A percentile compares a stretch with the other conserved stretches of the same genome.
Evolutionary conservation across 2,888 invertebrate genomes (phyloP).

Genomic region (Pantelozetes paolii): DNA sequence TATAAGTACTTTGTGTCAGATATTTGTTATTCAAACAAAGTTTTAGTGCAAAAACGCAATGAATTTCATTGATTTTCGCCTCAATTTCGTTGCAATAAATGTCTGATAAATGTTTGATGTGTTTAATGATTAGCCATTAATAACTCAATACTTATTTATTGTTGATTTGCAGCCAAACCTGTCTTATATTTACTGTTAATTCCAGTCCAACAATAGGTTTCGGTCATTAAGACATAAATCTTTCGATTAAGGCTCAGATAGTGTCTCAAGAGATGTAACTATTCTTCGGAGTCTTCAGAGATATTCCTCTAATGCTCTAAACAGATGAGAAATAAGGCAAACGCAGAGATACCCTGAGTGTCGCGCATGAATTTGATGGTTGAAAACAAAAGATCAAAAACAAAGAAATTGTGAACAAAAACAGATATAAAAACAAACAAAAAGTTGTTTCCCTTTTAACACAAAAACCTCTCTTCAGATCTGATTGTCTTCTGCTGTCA

Average conservation of each 20-base stretch:
- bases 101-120: too few species aligned
- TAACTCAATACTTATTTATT: too few species aligned
- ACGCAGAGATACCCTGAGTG: background rate
- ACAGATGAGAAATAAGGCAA: too few species aligned
- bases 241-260: background rate
- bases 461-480: background rate
- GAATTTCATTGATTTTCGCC: too few species aligned
- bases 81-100: too few species aligned
- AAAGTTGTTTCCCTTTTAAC: background rate
- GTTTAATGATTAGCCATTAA: too few species aligned
- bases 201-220: background rate
- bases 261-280: conserved; percentile 5
- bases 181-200: background rate
- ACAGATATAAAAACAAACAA: background rate
- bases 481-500: background rate
- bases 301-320: background rate
- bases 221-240: conserved; percentile 8
- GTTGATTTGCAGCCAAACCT: too few species aligned
- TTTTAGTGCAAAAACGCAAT: too few species aligned
- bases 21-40: too few species aligned
- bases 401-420: background rate
- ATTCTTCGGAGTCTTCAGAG: background rate
- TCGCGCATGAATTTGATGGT: conserved; percentile 16
- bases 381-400: background rate
- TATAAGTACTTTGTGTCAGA: too few species aligned